These are phyloP conservation scores for Sinopyrophorus schimmeli DNA, from an alignment of 2,888 invertebrate species.

Conservation along the genomic window DNA sequence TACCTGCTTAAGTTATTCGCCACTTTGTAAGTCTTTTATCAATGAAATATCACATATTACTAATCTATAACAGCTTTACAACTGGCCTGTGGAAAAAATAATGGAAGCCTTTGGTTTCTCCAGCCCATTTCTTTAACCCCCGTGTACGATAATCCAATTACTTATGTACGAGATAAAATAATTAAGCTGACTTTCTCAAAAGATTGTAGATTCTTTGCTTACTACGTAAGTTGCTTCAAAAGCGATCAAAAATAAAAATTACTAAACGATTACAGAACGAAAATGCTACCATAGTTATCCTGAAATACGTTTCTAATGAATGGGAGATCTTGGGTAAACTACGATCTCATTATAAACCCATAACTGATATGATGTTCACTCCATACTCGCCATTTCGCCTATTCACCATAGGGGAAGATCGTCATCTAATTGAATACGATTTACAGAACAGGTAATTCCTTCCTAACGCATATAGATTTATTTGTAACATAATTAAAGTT, in stretches of 20 bases:
- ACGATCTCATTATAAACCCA: slow-evolving; percentile 63
- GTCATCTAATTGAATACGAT: slow-evolving; percentile 64
- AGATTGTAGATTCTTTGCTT: slow-evolving; percentile 61
- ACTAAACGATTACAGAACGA: slow-evolving; percentile 55
- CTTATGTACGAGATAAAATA: slow-evolving; percentile 56
- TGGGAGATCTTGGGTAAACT: slow-evolving; percentile 66
- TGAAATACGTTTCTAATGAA: slow-evolving; percentile 52
- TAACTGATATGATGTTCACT: slow-evolving; percentile 62
- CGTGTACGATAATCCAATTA: slow-evolving; percentile 55
- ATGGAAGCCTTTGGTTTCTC: slow-evolving; percentile 63
- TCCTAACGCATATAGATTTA: too few relatives aligned
- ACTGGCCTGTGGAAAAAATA: slow-evolving; percentile 63
- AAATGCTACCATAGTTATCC: slow-evolving; percentile 59
- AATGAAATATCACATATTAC: slow-evolving; percentile 7
- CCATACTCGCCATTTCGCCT: slow-evolving; percentile 56
- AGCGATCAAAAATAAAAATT: background rate
- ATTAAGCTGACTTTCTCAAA: slow-evolving; percentile 59
- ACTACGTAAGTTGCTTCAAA: slow-evolving; percentile 56
- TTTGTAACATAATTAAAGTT: slow-evolving; percentile 7
- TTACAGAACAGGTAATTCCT: slow-evolving; percentile 54
- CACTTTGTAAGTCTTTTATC: slow-evolving; percentile 55
- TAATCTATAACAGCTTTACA: slow-evolving; percentile 55
- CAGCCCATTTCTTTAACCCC: slow-evolving; percentile 62
- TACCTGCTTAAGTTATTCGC: slow-evolving; percentile 60
- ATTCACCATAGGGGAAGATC: slow-evolving; percentile 63